Conservation (phyloP, 1,140 invertebrate species). For the Brachionus paranguensis region DNA sequence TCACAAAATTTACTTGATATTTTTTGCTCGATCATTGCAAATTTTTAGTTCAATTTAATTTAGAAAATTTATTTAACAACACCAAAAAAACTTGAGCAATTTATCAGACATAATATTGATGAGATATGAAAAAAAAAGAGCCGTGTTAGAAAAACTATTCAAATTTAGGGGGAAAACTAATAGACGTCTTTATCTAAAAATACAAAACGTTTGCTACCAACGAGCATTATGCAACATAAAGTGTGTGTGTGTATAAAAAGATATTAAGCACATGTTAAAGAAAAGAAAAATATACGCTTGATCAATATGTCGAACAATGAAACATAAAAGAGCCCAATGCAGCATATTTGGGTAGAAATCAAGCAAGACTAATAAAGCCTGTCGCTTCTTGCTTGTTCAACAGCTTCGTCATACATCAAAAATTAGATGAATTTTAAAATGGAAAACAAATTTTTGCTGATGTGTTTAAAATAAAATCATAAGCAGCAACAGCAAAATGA, state of each 20-base stretch:
- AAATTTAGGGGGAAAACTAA: neutral
- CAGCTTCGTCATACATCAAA: neutral
- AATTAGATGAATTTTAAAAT: neutral
- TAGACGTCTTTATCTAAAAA: slow-evolving; percentile 9
- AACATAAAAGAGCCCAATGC: neutral
- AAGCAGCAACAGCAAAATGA: no score
- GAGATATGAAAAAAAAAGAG: neutral
- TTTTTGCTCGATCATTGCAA: neutral
- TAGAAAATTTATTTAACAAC: neutral
- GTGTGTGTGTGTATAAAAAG: neutral
- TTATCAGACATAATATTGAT: no score
- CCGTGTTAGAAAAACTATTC: no score
- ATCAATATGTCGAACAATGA: neutral
- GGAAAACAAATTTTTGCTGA: neutral
- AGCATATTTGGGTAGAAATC: neutral
- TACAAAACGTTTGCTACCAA: neutral
- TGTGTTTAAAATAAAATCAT: no score
- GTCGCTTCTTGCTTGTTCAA: neutral
- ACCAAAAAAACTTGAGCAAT: no score
- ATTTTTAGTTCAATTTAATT: neutral
- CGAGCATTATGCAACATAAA: neutral
- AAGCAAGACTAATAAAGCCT: neutral
- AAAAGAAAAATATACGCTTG: neutral
- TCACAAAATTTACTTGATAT: neutral
- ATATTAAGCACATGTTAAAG: slow-evolving; percentile 11